Evolutionary conservation across 2,797 vertebrate genomes (phyloP).

Genomic region (Argya squamiceps): DNA sequence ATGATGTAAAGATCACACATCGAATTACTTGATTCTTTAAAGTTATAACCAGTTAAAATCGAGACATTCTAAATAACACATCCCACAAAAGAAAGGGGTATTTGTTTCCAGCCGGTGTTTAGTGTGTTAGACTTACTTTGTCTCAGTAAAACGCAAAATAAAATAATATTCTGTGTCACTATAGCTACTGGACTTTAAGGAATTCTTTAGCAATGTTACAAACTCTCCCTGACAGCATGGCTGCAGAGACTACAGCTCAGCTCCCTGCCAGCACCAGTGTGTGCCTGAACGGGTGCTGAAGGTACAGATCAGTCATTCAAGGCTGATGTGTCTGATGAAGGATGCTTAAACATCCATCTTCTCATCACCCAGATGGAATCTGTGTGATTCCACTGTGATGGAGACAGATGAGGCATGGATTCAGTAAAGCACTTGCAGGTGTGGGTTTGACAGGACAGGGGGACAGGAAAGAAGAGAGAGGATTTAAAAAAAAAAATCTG

Average conservation of each 20-base stretch:
- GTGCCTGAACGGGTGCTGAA: background rate
- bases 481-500: background rate
- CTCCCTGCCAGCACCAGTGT: background rate
- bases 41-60: background rate
- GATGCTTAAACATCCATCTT: conserved; percentile 11
- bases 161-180: background rate
- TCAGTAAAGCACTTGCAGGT: conserved; percentile 5
- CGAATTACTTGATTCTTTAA: background rate
- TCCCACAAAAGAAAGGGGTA: background rate
- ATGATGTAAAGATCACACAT: background rate
- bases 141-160: background rate
- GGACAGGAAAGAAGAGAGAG: background rate
- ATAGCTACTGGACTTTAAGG: background rate
- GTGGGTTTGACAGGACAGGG: background rate
- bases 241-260: background rate
- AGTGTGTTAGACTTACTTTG: fast-evolving
- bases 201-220: background rate
- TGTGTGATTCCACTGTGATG: background rate
- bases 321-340: background rate
- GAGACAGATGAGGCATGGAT: background rate
- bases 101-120: background rate
- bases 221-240: background rate
- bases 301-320: background rate
- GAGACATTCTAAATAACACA: background rate
- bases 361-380: background rate